phyloP scores from a whole-genome alignment of 2,888 invertebrate genomes.

The Dione juno region DNA sequence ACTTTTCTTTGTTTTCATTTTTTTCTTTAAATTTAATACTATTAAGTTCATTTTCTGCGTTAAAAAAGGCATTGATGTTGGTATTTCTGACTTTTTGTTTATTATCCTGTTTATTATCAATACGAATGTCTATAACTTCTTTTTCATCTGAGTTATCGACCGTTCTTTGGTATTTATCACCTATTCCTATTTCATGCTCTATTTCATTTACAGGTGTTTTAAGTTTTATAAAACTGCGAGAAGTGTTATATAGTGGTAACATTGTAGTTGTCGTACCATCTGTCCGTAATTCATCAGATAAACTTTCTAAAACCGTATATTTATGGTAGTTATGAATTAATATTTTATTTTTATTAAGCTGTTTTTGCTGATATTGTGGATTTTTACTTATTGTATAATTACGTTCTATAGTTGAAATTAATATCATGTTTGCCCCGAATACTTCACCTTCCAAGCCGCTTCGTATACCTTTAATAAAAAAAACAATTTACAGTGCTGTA shows the following conservation, averaged over 20 bases:
- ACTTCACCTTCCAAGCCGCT: slow-evolving; percentile 88
- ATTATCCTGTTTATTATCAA: slow-evolving; percentile 41
- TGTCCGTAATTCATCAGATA: slow-evolving; percentile 60
- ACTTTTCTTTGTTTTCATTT: slow-evolving; percentile 43
- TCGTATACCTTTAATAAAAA: slow-evolving; percentile 71
- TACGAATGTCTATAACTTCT: slow-evolving; percentile 54
- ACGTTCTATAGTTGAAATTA: slow-evolving; percentile 82
- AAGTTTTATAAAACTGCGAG: slow-evolving; percentile 55
- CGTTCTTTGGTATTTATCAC: slow-evolving; percentile 45
- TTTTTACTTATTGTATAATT: slow-evolving; percentile 62
- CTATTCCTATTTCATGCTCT: slow-evolving; percentile 57
- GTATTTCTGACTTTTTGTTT: slow-evolving; percentile 43
- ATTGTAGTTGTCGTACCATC: slow-evolving; percentile 57
- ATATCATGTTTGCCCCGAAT: slow-evolving; percentile 86
- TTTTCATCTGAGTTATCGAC: slow-evolving; percentile 50
- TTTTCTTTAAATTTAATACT: slow-evolving; percentile 52
- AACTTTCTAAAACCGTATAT: slow-evolving; percentile 65
- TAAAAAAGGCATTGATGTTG: slow-evolving; percentile 58
- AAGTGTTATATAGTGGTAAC: slow-evolving; percentile 46
- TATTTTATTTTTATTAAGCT: slow-evolving; percentile 62
- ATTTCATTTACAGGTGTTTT: slow-evolving; percentile 56
- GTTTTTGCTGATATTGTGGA: slow-evolving; percentile 60
- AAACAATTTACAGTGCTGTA: too few species aligned
- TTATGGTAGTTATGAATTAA: slow-evolving; percentile 54
- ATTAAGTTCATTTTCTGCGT: slow-evolving; percentile 52